phyloP scores from a whole-genome alignment of 1,140 invertebrate genomes.

The Drosophila kikkawai region DNA sequence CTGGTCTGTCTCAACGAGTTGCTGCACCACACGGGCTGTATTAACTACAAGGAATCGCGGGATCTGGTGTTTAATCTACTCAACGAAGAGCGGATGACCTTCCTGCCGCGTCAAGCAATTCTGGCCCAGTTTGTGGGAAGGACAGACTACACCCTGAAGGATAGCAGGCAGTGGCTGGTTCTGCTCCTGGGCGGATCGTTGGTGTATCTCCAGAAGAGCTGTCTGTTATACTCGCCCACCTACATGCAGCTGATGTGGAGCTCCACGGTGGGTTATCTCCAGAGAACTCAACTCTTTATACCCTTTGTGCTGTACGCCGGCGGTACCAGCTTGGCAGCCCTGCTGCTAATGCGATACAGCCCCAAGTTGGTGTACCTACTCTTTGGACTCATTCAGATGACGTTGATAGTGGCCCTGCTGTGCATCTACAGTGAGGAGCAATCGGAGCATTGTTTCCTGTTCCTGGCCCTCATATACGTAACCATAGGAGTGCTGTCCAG shows the following conservation, averaged over 20 bases:
- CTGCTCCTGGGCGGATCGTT: slow-evolving; percentile 51
- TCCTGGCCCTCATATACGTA: slow-evolving; percentile 72
- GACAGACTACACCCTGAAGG: slow-evolving; percentile 51
- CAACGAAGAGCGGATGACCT: slow-evolving; percentile 73
- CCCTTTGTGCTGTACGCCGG: slow-evolving; percentile 61
- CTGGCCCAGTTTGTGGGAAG: slow-evolving; percentile 71
- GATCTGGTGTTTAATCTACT: slow-evolving; percentile 77
- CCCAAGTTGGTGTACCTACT: slow-evolving; percentile 75
- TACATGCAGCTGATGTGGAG: slow-evolving; percentile 74
- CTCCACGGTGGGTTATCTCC: slow-evolving; percentile 55
- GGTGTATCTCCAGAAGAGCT: slow-evolving; percentile 54
- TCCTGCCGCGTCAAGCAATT: slow-evolving; percentile 63
- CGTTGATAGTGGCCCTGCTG: slow-evolving; percentile 63
- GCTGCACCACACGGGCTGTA: slow-evolving; percentile 62
- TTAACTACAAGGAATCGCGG: slow-evolving; percentile 71
- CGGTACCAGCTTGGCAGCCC: slow-evolving; percentile 59
- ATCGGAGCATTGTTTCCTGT: slow-evolving; percentile 70
- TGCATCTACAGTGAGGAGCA: slow-evolving; percentile 72
- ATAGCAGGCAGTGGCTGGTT: slow-evolving; percentile 70
- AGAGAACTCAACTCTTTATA: slow-evolving; percentile 47
- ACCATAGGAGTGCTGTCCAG: slow-evolving; percentile 72
- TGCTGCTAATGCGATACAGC: slow-evolving; percentile 68
- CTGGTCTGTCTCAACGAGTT: slow-evolving; percentile 70
- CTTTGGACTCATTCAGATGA: slow-evolving; percentile 76
- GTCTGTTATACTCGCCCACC: slow-evolving; percentile 57